Evolutionary conservation across 2,797 vertebrate genomes (phyloP).

Genomic region (Euphonia xanthogaster): DNA sequence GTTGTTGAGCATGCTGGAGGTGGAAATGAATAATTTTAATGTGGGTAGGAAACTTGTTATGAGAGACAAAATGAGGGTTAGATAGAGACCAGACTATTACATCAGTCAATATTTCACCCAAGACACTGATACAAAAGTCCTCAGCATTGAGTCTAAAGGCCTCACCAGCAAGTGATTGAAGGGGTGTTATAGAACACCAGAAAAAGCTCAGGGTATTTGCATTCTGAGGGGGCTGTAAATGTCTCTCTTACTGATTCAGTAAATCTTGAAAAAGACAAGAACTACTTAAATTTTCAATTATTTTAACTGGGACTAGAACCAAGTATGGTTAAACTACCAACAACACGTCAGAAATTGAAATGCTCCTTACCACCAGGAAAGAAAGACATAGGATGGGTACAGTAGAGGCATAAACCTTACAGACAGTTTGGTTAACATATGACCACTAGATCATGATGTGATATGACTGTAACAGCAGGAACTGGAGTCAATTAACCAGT

Average conservation of each 20-base stretch:
- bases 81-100: background rate
- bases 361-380: background rate
- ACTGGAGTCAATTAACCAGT: background rate
- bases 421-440: background rate
- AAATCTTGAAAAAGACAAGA: background rate
- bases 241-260: background rate
- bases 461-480: background rate
- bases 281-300: background rate
- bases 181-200: background rate
- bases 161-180: background rate
- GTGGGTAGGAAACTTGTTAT: background rate
- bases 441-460: background rate
- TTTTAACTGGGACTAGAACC: background rate
- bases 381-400: background rate
- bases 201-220: background rate
- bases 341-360: background rate
- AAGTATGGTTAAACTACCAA: background rate
- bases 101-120: background rate
- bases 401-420: background rate
- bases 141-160: background rate
- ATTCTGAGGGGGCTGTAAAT: background rate
- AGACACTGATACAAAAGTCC: fast-evolving
- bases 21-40: background rate
- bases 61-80: background rate
- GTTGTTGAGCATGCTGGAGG: background rate